Evolutionary conservation across 2,113 vertebrate species (phyloP).

Genomic region (Ochotona princeps): DNA sequence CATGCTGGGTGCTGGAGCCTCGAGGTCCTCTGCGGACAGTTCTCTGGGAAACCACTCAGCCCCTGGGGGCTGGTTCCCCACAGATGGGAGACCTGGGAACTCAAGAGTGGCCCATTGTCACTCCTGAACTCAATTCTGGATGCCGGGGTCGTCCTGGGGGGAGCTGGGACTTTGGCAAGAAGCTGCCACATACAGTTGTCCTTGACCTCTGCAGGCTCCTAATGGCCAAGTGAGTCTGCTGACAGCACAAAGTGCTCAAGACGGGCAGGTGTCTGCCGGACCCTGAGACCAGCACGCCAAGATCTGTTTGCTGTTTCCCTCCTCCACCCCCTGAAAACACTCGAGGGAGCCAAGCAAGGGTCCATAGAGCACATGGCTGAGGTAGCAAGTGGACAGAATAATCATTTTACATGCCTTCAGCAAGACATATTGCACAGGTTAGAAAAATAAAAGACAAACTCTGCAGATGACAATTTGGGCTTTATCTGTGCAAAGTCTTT

Average conservation of each 20-base stretch:
- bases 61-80: not conserved
- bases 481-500: not conserved
- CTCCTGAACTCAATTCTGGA: not conserved
- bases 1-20: not conserved
- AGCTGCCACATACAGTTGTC: not conserved
- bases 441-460: not conserved
- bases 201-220: not conserved
- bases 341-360: not conserved
- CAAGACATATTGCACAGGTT: not conserved
- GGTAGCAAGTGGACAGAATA: not conserved
- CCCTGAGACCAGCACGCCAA: not conserved
- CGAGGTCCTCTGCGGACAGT: not conserved
- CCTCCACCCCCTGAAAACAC: not conserved
- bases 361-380: not conserved
- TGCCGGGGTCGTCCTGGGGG: not conserved
- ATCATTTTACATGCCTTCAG: not conserved
- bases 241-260: not conserved
- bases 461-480: not conserved
- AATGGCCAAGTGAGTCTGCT: not conserved
- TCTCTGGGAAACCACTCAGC: not conserved
- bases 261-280: not conserved
- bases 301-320: accelerated
- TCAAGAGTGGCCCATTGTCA: not conserved
- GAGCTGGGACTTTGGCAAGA: not conserved
- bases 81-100: not conserved